Percentiles rank a stretch among this genome's conserved stretches.
These are phyloP conservation scores for Dendrolimus pini DNA, from an alignment of 2,888 invertebrate genomes.

Conservation along the genomic window DNA sequence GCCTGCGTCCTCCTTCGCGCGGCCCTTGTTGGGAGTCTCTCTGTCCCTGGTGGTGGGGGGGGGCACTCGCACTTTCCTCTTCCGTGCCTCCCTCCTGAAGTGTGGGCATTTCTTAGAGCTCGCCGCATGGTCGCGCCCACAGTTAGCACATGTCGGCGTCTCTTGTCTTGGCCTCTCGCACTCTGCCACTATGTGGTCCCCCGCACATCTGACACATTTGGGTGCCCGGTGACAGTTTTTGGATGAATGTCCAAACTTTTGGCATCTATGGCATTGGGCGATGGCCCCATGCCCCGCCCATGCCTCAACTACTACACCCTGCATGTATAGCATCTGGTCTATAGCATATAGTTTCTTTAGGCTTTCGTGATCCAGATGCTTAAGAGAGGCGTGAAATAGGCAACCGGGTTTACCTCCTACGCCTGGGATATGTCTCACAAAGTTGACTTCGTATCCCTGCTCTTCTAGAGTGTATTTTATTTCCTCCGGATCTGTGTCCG, in stretches of 20 bases:
- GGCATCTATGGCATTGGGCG: slow-evolving; percentile 11
- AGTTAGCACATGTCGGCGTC: slow-evolving; percentile 13
- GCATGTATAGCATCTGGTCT: slow-evolving; percentile 6
- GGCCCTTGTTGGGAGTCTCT: no score
- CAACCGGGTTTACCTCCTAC: slow-evolving; percentile 7
- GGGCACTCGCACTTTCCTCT: no score
- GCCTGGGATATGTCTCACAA: background rate
- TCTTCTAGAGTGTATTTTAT: background rate
- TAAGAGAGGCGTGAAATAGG: slow-evolving; percentile 5
- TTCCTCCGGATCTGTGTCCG: background rate
- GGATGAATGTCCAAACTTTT: slow-evolving; percentile 3
- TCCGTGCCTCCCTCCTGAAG: slow-evolving; percentile 2
- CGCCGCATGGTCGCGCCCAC: slow-evolving; percentile 8
- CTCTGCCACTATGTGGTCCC: background rate
- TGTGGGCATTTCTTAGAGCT: background rate
- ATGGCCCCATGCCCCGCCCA: slow-evolving; percentile 10
- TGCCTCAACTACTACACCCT: slow-evolving; percentile 9
- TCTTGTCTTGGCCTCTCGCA: slow-evolving; percentile 1
- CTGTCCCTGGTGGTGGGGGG: no score
- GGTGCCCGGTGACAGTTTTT: slow-evolving; percentile 7
- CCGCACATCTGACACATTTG: slow-evolving; percentile 9
- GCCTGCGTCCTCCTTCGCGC: no score
- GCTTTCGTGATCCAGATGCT: background rate
- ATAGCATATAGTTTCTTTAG: slow-evolving; percentile 1
- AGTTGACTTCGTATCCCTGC: slow-evolving; percentile 1